Base-by-base conservation (phyloP, 2,888 invertebrate species). In the Linnaemya vulpina region DNA sequence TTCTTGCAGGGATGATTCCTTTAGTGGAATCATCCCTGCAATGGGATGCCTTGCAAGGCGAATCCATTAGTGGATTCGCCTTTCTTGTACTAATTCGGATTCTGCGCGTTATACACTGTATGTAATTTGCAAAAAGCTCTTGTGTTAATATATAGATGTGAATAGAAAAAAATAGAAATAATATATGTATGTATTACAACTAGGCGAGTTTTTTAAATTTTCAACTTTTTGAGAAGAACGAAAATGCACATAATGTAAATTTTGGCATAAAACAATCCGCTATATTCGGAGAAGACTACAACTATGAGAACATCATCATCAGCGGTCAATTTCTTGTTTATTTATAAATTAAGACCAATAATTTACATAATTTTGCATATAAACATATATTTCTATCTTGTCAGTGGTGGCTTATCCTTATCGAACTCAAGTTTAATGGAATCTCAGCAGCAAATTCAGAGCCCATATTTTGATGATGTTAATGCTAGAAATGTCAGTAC, bases 401-500 rank as follows among this genome's bases (percentile, higher is more conserved):
- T 82, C 65, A 71, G 76, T 58, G 76, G 76, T 46, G 76, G 82
- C 10, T 82, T 71, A 46, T 76, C 82, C 3, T 17, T 82, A 58
- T 76, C 82, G 49, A 82, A 70, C 60, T 58, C 71, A 55, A 77
- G n/a, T n/a, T n/a, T n/a, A n/a, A 82, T 82, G 81, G 81, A 76
- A 49, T 30, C 84, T 88, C 15, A 89, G 87, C 22, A 82, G 46
- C 81, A 76, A 70, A 55, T n/a, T 20, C 81, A 93, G 71, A 95
- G 95, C 89, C 97, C 97, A 5, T 96, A 95, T 92, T 97, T 97
- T 91, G 97, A 97, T 91, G 97, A 97, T 92, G 95, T 96, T 86
- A 96, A 96, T 7, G 95, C 96, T 0, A 94, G 96, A 86, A 97
- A 97, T 93, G 95, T 97, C 87, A 96, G 97, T 1, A 95, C 96